These are phyloP conservation scores for Syngnathus rostellatus DNA, from an alignment of 2,797 vertebrate species.

Conservation along the genomic window DNA sequence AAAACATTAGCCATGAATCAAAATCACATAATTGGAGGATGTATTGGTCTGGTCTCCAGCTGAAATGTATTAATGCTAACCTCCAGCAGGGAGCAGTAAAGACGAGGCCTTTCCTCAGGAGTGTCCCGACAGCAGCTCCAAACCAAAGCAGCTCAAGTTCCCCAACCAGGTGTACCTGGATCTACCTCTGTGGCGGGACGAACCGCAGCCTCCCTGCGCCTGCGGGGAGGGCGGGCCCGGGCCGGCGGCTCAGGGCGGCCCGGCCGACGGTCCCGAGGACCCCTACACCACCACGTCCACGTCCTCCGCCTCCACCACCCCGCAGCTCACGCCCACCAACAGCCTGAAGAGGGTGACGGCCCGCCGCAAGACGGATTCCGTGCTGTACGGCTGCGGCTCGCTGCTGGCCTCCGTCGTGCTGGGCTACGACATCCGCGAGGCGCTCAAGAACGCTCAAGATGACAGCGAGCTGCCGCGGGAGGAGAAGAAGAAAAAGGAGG, in stretches of 20 bases:
- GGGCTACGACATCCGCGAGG: conserved; percentile 80
- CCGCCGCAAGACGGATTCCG: conserved; percentile 75
- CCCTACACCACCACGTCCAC: conserved; percentile 67
- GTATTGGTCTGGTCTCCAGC: not conserved
- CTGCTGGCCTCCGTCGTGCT: conserved; percentile 83
- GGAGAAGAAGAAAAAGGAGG: conserved; percentile 80
- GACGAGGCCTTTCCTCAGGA: conserved; percentile 71
- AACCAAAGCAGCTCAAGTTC: conserved; percentile 87
- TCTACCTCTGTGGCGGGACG: conserved; percentile 89
- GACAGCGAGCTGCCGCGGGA: conserved; percentile 68
- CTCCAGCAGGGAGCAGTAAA: conserved; percentile 58
- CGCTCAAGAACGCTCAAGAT: conserved; percentile 69
- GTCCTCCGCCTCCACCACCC: conserved; percentile 71
- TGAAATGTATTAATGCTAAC: conserved; percentile 4
- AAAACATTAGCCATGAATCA: no score
- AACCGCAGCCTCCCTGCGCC: conserved; percentile 69
- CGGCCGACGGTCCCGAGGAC: conserved; percentile 71
- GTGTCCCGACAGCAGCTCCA: conserved; percentile 72
- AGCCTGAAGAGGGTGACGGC: conserved; percentile 70
- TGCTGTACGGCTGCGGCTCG: conserved; percentile 76
- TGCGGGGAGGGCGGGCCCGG: conserved; percentile 35
- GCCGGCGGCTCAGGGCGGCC: conserved; percentile 22
- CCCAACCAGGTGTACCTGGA: conserved; percentile 84
- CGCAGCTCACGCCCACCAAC: conserved; percentile 78
- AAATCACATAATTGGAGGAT: no score